Base-by-base conservation (phyloP, 2,888 invertebrate species). In the Schizaphis graminum region DNA sequence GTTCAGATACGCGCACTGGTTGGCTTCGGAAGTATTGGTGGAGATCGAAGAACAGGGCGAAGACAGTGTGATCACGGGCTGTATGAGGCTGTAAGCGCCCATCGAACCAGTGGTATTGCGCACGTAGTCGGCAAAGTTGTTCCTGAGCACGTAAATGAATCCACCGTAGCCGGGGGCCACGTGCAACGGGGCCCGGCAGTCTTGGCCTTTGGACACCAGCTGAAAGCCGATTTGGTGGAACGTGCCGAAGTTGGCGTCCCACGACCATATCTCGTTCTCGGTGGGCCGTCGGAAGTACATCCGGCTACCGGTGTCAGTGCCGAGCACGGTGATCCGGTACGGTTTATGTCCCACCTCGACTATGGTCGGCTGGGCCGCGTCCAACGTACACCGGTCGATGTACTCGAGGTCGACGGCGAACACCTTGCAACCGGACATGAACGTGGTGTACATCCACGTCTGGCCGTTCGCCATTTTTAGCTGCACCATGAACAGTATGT, bases 351-450 rank as follows among this genome's bases (percentile, higher is more conserved):
- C 97, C 57, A 97, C 95, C 95, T 97, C 97, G 77, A 94, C 94
- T 53, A 95, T 95, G 8, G 95, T 94, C 0, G 95, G 95, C 95
- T 26, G 95, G 92, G 1, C 94, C 94, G 53, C 89, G 67, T 11
- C 95, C 61, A 24, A 91, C 91, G 28, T 94, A 21, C 95, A 94
- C 96, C 96, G 53, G 97, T 97, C 0, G 97, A 97, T 96, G 95
- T 97, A 96, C 57, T 97, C 97, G 0, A 97, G 97, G 93, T 97
- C 96, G 94, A 98, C 96, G 87, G 97, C 97, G 96, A 97, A 97
- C 77, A 98, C 95, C 41, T 97, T 96, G 41, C 96, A 96, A n/a
- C 97, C 96, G 94, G 97, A 96, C 44, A 97, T 95, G 85, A 89
- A 94, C 0, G 97, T 97, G 95, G 97, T 96, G 94, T 97, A 96